Percentiles rank a stretch among this genome's conserved stretches.
Conservation (phyloP, 2,797 vertebrate genomes). For the Hydrolagus colliei region DNA sequence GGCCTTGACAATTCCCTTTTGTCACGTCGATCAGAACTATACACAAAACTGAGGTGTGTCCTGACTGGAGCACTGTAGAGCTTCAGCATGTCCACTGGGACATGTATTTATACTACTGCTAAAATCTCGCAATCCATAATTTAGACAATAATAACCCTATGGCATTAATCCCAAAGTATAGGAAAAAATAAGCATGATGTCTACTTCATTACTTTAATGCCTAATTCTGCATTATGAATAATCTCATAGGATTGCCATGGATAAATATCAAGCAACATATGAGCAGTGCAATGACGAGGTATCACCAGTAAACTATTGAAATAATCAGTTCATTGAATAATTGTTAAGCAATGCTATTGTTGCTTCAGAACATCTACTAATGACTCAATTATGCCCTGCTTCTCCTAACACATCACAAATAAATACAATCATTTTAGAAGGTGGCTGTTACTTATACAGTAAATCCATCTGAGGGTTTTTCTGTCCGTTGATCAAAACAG, state of each 20-base stretch:
- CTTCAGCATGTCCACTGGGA: neutral
- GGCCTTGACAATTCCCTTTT: no score
- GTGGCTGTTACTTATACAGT: neutral
- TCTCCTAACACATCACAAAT: conserved; percentile 17
- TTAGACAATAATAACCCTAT: neutral
- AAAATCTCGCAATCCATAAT: neutral
- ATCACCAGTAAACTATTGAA: neutral
- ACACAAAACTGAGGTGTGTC: no score
- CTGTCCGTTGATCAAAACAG: conserved; percentile 12
- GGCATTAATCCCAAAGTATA: neutral
- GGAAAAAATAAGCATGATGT: neutral
- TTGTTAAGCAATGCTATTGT: conserved; percentile 12
- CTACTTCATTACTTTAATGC: neutral
- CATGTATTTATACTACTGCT: neutral
- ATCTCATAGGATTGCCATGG: neutral
- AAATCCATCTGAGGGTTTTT: conserved; percentile 6
- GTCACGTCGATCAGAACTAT: no score
- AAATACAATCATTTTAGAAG: conserved; percentile 6
- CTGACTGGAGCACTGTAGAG: no score
- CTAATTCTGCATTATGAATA: neutral
- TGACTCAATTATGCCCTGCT: neutral
- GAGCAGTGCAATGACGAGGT: conserved; percentile 1
- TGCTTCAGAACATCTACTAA: conserved; percentile 10
- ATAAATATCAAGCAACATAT: conserved; percentile 7
- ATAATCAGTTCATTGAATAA: conserved; percentile 8